Base-by-base conservation (phyloP, 1,140 invertebrate genomes). In the Eriocheir sinensis region DNA sequence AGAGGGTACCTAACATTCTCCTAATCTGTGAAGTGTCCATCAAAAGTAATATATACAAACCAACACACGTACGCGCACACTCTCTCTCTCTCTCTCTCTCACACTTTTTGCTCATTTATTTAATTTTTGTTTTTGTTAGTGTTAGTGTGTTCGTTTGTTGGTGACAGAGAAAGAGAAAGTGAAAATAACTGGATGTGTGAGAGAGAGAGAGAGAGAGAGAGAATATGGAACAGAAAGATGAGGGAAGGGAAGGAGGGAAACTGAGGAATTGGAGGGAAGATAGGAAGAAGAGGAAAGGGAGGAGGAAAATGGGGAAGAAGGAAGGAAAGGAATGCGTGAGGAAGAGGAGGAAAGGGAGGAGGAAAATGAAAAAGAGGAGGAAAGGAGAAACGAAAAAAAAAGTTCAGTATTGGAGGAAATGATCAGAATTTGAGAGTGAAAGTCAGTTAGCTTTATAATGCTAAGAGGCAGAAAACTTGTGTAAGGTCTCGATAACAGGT, bases 191-290 rank as follows among this genome's bases (percentile, higher is more conserved):
- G 27, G 40, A 34, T 9, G 3, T 48, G 40, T 27, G 36, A 34
- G 40, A 48, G 3, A 53, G 41, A 30, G 88, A 48, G 41, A 48
- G 88, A 48, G 88, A 90, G 88, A 53, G 41, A 30, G 44, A 53
- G 88, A 90, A 41, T 4, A 41, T 53, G 44, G n/a, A 40, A 48
- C 36, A 89, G 86, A 48, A 6, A 88, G 32, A 32, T 27, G 15
- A 41, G n/a, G 38, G n/a, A 41, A 32, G 32, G 15, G 12, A 27
- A 9, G 44, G 36, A 48, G 86, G 44, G 86, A 44, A 6, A 89
- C 36, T 6, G 86, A 30, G 86, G 30, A 38, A 44, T 4, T 6
- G 40, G n/a, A n/a, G 44, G 86, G 44, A 40, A 53, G 88, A 89
- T 38, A 32, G 81, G 30, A 32, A 85, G 81, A 34, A 32, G 32